Evolutionary conservation across 2,113 vertebrate genomes (phyloP), one percentile per base, ranked within the genome.

Genomic region (Callocephalon fimbriatum): DNA sequence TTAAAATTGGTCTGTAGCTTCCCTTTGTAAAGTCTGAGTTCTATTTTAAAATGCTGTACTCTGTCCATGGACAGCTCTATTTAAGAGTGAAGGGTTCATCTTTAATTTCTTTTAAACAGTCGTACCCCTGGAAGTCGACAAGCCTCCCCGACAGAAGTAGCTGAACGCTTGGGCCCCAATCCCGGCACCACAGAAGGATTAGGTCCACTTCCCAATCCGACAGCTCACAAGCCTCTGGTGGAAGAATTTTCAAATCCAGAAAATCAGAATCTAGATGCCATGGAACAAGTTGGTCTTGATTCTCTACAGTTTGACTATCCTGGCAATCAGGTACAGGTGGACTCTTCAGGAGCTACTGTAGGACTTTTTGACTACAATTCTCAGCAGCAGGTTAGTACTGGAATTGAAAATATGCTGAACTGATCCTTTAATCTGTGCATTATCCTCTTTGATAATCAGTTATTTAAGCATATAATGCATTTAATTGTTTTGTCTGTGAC

Each of bases 281-380:
- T 99, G 98, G 99, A 99, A 98, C 99, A 98, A 98, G 98, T 99
- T 50, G 99, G 99, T 66, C 98, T 99, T 94, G 99, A 99, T 98
- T 99, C 99, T 62, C 98, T 99, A 35, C 99, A 99, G 96, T 99
- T 99, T 97, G 99, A 99, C 97, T 99, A 99, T 75, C 99, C 99
- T 89, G 99, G 99, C 70, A 99, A 99, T 98, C 99, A 99, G 97
- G 99, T 99, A 95, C 99, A 99, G 93, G 99, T 99, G 98, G 99
- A 99, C 97, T 99, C 99, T 85, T 99, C 99, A 14, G 99, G 99
- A 97, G 98, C 99, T 93, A 98, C 99, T 82, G 98, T 99, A 40
- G 99, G 99, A 94, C 98, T 99, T 95, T 99, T 99, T 97, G 99
- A 99, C 98, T 99, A 99, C 98, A 99, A 71, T 98, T 99, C 99